phyloP scores from a whole-genome alignment of 2,113 vertebrate species.

The Microtus pennsylvanicus region DNA sequence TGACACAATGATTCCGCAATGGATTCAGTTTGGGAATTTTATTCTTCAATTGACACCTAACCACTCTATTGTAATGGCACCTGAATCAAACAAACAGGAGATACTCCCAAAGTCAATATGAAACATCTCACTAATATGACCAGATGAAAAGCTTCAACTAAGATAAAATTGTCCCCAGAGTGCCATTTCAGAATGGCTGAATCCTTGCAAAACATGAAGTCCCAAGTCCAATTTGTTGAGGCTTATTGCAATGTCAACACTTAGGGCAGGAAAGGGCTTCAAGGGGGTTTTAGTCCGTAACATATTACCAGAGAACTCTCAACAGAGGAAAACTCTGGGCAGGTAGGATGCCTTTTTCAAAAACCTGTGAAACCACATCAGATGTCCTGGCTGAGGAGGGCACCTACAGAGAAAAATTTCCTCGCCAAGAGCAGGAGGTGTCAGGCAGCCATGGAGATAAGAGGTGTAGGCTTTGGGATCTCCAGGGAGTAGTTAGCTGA shows the following conservation, averaged over 20 bases:
- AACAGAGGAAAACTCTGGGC: background rate
- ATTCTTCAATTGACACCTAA: background rate
- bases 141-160: background rate
- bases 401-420: background rate
- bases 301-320: background rate
- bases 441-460: background rate
- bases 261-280: background rate
- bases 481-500: background rate
- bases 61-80: background rate
- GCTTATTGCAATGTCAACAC: background rate
- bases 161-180: background rate
- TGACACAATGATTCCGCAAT: background rate
- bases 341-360: background rate
- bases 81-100: background rate
- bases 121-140: conserved; percentile 28
- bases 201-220: conserved; percentile 48
- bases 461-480: background rate
- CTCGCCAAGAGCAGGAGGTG: conserved; percentile 5
- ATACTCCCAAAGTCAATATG: background rate
- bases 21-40: conserved; percentile 5
- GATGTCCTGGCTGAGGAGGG: conserved; percentile 19
- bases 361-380: background rate
- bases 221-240: conserved; percentile 23
- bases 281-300: background rate
- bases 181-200: conserved; percentile 46